Percentiles rank a stretch among this genome's conserved stretches.
These are phyloP conservation scores for Tuta absoluta DNA, from an alignment of 2,888 invertebrate species.

Conservation along the genomic window DNA sequence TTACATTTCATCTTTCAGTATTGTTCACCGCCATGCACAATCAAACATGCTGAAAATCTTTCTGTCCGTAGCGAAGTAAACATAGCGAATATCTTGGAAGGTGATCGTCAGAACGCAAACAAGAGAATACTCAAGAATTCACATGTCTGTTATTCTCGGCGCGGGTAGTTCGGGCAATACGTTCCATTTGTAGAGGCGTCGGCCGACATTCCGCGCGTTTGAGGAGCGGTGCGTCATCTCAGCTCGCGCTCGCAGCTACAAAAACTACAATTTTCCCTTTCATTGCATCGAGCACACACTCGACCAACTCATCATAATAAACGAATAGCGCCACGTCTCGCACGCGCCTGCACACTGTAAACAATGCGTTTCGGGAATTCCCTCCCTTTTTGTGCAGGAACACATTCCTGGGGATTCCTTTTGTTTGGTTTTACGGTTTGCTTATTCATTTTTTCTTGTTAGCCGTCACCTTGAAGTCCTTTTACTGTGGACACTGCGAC, in stretches of 20 bases:
- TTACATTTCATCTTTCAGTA: not conserved
- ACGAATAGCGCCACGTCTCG: constrained; percentile 62
- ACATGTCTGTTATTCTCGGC: not conserved
- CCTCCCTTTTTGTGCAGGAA: constrained; percentile 73
- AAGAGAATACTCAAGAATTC: constrained; percentile 26
- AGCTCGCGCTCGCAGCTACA: constrained; percentile 47
- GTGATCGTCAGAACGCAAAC: not conserved
- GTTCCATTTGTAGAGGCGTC: constrained; percentile 32
- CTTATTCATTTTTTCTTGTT: constrained; percentile 58
- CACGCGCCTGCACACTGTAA: constrained; percentile 63
- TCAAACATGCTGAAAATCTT: not conserved
- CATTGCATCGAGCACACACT: constrained; percentile 63
- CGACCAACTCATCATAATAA: constrained; percentile 61
- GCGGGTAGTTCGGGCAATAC: not conserved
- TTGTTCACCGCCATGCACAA: not conserved
- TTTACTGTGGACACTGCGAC: constrained; percentile 59
- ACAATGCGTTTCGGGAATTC: constrained; percentile 79
- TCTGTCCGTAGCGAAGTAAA: not conserved
- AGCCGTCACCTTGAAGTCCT: constrained; percentile 56
- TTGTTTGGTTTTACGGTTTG: constrained; percentile 71
- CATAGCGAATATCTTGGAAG: not conserved
- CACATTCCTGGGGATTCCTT: constrained; percentile 80
- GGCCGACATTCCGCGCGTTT: constrained; percentile 62
- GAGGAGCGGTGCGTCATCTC: constrained; percentile 69
- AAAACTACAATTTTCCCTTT: constrained; percentile 80